Conservation (phyloP, 2,888 invertebrate genomes). For the Aproaerema taeniolella region DNA sequence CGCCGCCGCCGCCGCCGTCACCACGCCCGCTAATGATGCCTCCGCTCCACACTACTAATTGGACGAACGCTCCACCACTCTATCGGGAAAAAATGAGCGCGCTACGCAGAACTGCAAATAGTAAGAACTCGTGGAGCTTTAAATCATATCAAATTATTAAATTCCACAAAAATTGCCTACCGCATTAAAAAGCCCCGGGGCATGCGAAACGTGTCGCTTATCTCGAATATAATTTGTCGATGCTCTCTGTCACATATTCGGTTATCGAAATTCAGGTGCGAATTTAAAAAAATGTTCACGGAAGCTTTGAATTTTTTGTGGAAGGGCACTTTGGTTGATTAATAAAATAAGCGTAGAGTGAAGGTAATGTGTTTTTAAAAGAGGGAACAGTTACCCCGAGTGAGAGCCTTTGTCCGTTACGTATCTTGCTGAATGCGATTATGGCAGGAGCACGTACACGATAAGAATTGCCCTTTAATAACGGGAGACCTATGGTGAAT, state of each 20-base stretch:
- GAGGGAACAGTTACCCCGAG: constrained; percentile 34
- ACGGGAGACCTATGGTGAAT: constrained; percentile 60
- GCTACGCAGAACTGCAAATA: constrained; percentile 48
- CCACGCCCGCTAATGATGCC: constrained; percentile 61
- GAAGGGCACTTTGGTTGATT: no score
- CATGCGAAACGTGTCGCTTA: constrained; percentile 37
- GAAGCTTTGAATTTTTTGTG: constrained; percentile 34
- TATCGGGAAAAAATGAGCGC: constrained; percentile 56
- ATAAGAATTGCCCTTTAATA: constrained; percentile 70
- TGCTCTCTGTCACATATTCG: constrained; percentile 35
- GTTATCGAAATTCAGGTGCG: constrained; percentile 57
- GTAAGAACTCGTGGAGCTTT: constrained; percentile 34
- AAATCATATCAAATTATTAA: constrained; percentile 41
- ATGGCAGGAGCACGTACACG: constrained; percentile 59
- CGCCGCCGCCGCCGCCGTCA: constrained; percentile 31
- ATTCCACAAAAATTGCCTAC: constrained; percentile 38
- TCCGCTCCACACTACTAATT: constrained; percentile 67
- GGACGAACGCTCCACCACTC: constrained; percentile 53
- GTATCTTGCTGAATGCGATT: constrained; percentile 52
- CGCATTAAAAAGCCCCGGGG: constrained; percentile 33
- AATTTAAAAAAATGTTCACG: constrained; percentile 49
- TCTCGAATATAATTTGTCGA: constrained; percentile 48
- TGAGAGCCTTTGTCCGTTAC: constrained; percentile 36
- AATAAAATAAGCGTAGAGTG: no score
- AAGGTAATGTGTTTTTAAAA: constrained; percentile 32